Percentiles rank a stretch among this genome's conserved stretches.
phyloP scores from a whole-genome alignment of 1,140 invertebrate species.

The Philopotamus ludificatus region DNA sequence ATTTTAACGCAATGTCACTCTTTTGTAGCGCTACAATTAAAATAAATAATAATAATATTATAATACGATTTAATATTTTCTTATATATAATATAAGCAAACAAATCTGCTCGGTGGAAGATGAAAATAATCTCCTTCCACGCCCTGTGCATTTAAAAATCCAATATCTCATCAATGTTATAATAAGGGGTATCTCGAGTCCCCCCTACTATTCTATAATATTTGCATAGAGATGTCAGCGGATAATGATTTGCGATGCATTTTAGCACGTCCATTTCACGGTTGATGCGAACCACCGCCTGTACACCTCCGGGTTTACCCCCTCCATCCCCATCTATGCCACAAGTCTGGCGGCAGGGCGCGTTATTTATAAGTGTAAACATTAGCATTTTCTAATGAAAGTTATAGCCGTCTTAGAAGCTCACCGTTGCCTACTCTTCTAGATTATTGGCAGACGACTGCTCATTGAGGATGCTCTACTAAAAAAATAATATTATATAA shows the following conservation, averaged over 20 bases:
- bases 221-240: not conserved
- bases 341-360: not conserved
- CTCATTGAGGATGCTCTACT: conserved; percentile 13
- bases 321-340: not conserved
- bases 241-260: conserved; percentile 31
- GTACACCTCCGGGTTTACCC: conserved; percentile 6
- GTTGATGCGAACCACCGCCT: conserved; percentile 11
- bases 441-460: conserved; percentile 20
- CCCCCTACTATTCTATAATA: too few relatives aligned
- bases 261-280: conserved; percentile 33
- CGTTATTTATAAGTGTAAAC: conserved; percentile 43
- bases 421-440: conserved; percentile 31
- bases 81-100: too few relatives aligned
- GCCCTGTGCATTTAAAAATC: too few relatives aligned
- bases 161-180: too few relatives aligned
- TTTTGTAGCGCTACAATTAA: too few relatives aligned
- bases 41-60: too few relatives aligned
- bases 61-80: too few relatives aligned
- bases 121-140: too few relatives aligned
- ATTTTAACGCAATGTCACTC: too few relatives aligned
- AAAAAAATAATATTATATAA: not conserved
- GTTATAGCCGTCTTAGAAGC: conserved; percentile 40
- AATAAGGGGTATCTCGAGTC: too few relatives aligned
- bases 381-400: conserved; percentile 44
- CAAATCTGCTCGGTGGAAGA: too few relatives aligned